Evolutionary conservation across 2,888 invertebrate species (phyloP).

Genomic region (Rhorus exstirpatorius): DNA sequence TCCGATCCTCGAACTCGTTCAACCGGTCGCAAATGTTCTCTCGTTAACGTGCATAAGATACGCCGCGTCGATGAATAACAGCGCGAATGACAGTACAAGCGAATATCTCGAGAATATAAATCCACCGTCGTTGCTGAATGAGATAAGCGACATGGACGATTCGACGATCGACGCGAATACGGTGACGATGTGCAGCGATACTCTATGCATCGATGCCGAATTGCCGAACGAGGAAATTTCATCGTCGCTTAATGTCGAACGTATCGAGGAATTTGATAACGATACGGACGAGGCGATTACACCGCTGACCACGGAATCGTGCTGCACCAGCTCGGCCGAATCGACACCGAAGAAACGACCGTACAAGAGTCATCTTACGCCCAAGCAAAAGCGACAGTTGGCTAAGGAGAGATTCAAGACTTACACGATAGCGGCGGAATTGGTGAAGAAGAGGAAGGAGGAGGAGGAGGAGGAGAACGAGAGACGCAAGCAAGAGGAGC

Average conservation of each 20-base stretch:
- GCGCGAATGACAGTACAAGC: constrained; percentile 86
- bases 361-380: constrained; percentile 87
- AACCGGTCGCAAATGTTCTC: constrained; percentile 87
- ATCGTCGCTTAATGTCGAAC: constrained; percentile 67
- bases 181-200: constrained; percentile 87
- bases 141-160: constrained; percentile 89
- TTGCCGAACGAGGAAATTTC: constrained; percentile 84
- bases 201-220: constrained; percentile 87
- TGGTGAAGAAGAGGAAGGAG: constrained; percentile 86
- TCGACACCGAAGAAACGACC: constrained; percentile 90
- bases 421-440: constrained; percentile 91
- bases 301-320: constrained; percentile 90
- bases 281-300: constrained; percentile 89
- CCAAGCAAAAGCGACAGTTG: constrained; percentile 92
- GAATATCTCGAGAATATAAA: constrained; percentile 90
- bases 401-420: constrained; percentile 94
- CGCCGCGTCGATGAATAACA: constrained; percentile 82
- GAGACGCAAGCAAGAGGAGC: constrained; percentile 71
- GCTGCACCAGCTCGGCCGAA: constrained; percentile 89
- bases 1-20: constrained; percentile 88
- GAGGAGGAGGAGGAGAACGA: constrained; percentile 83
- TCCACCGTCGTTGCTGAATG: constrained; percentile 91
- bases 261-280: constrained; percentile 86
- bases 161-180: constrained; percentile 84
- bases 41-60: constrained; percentile 84